A percentile compares a stretch with the other conserved stretches of the same genome.
Evolutionary conservation across 2,888 invertebrate genomes (phyloP).

Genomic region (Sesia apiformis): DNA sequence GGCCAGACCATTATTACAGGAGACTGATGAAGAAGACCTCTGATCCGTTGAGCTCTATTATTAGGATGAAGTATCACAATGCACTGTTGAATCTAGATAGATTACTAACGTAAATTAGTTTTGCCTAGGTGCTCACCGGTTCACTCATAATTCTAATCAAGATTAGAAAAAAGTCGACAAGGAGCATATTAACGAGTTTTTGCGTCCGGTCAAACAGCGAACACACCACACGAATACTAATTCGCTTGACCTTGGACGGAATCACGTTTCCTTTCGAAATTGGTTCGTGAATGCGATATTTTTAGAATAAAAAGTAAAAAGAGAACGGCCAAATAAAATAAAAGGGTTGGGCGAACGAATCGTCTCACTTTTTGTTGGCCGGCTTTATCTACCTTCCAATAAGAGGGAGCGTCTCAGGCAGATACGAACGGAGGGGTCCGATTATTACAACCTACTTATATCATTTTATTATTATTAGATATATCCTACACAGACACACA

Average conservation of each 20-base stretch:
- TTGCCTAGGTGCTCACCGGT: too few relatives aligned
- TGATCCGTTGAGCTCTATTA: too few relatives aligned
- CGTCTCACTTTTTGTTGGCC: constrained; percentile 56
- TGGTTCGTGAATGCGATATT: constrained; percentile 71
- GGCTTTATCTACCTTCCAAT: constrained; percentile 37
- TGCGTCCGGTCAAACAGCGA: constrained; percentile 64
- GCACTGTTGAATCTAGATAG: too few relatives aligned
- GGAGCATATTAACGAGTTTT: constrained; percentile 63
- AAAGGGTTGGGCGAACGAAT: constrained; percentile 60
- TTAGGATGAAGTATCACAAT: too few relatives aligned
- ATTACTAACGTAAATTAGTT: too few relatives aligned
- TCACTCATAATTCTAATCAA: constrained; percentile 42
- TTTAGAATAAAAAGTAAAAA: constrained; percentile 70
- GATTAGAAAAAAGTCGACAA: constrained; percentile 52
- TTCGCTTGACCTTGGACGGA: constrained; percentile 64
- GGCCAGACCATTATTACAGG: too few relatives aligned
- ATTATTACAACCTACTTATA: constrained; percentile 11
- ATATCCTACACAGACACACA: too few relatives aligned
- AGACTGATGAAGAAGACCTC: too few relatives aligned
- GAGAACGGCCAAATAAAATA: constrained; percentile 52
- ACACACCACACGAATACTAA: constrained; percentile 68
- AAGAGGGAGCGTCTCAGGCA: constrained; percentile 38
- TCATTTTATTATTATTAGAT: too few relatives aligned
- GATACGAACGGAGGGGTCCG: constrained; percentile 29
- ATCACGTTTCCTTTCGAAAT: constrained; percentile 74